These are phyloP conservation scores for Synchiropus splendidus DNA, from an alignment of 2,113 vertebrate genomes.

Conservation along the genomic window DNA sequence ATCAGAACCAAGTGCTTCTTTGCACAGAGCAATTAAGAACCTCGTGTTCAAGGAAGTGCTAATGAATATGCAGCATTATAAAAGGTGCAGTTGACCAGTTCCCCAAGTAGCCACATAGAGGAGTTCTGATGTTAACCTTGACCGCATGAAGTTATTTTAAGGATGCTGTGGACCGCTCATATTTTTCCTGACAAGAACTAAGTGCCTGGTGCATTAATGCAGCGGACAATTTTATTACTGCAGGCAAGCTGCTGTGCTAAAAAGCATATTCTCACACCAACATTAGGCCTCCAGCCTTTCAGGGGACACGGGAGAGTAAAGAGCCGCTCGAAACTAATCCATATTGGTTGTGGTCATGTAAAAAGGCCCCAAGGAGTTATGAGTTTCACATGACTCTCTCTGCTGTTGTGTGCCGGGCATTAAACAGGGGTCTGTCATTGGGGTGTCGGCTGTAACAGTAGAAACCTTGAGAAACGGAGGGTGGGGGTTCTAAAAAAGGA, in stretches of 20 bases:
- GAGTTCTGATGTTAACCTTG: conserved; percentile 1
- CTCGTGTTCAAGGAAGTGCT: not conserved
- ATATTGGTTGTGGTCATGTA: conserved; percentile 20
- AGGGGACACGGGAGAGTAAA: conserved; percentile 22
- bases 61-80: conserved; percentile 1
- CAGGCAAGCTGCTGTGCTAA: conserved; percentile 24
- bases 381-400: conserved; percentile 17
- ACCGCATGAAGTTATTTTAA: conserved; percentile 10
- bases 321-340: conserved; percentile 32
- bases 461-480: conserved; percentile 5
- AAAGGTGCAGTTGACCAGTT: conserved; percentile 2
- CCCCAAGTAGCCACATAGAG: conserved; percentile 2
- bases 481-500: conserved; percentile 32
- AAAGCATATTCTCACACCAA: conserved; percentile 30
- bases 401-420: conserved; percentile 9
- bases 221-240: conserved; percentile 38
- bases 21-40: conserved; percentile 14
- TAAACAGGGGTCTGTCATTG: conserved; percentile 1
- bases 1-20: not conserved
- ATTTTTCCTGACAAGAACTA: conserved; percentile 22
- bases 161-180: conserved; percentile 7
- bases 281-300: conserved; percentile 14
- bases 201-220: conserved; percentile 31
- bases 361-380: conserved; percentile 26
- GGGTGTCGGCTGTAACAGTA: conserved; percentile 29